Conservation (phyloP, 2,888 invertebrate species). For the Pogonocherus hispidulus region DNA sequence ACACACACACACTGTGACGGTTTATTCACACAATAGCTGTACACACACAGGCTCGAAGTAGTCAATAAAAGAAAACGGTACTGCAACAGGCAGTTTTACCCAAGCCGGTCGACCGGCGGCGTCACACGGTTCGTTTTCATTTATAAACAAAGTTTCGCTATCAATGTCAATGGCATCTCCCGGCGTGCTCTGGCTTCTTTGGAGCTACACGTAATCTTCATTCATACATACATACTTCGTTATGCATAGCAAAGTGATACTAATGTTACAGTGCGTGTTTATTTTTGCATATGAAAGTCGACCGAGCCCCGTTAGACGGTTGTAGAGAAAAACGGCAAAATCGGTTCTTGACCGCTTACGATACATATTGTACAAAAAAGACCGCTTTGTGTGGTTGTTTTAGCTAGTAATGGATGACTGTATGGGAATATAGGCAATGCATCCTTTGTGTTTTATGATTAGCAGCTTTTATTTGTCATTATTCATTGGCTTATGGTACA, state of each 20-base stretch:
- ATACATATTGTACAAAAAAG: not conserved
- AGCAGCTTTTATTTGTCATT: too few relatives aligned
- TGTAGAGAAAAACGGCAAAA: constrained; percentile 3
- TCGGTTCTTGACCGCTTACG: not conserved
- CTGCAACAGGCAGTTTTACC: constrained; percentile 25
- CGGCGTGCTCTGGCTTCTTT: not conserved
- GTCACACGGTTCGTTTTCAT: constrained; percentile 36
- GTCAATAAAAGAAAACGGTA: constrained; percentile 41
- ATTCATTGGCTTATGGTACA: too few relatives aligned
- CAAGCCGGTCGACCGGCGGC: constrained; percentile 23
- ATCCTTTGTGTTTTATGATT: too few relatives aligned
- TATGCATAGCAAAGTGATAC: constrained; percentile 18
- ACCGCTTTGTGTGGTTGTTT: not conserved
- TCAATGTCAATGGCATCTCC: constrained; percentile 38
- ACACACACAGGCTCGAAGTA: constrained; percentile 26
- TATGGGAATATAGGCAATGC: too few relatives aligned
- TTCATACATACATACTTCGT: constrained; percentile 22
- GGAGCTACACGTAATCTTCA: constrained; percentile 20
- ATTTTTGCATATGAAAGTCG: constrained; percentile 9
- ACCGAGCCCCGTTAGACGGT: not conserved
- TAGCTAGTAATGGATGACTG: not conserved
- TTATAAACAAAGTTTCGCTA: constrained; percentile 42
- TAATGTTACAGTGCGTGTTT: not conserved
- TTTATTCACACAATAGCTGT: constrained; percentile 35
- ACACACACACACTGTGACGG: constrained; percentile 1